Conservation (phyloP, 2,888 invertebrate species). For the Eristalinus sepulchralis region DNA sequence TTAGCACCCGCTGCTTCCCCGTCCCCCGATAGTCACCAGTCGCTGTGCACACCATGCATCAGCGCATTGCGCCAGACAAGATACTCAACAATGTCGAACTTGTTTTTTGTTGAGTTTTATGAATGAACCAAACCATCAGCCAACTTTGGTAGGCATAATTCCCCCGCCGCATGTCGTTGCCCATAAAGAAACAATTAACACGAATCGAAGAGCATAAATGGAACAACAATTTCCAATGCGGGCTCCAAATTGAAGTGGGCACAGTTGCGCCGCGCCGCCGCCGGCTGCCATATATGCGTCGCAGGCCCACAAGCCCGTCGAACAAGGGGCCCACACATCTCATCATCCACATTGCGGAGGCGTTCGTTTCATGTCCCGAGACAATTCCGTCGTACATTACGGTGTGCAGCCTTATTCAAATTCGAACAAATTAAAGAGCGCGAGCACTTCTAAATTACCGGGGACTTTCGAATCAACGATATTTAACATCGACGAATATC, state of each 20-base stretch:
- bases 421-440: conserved; percentile 66
- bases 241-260: conserved; percentile 50
- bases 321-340: conserved; percentile 46
- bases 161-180: not conserved
- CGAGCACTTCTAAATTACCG: conserved; percentile 51
- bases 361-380: conserved; percentile 29
- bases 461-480: conserved; percentile 50
- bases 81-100: conserved; percentile 21
- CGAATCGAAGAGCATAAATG: conserved; percentile 36
- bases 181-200: conserved; percentile 32
- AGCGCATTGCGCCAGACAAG: conserved; percentile 9
- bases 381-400: conserved; percentile 35
- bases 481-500: conserved; percentile 37
- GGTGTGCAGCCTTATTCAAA: conserved; percentile 64
- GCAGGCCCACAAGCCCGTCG: conserved; percentile 7
- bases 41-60: conserved; percentile 15
- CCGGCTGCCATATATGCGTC: not conserved
- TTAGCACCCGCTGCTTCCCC: not conserved
- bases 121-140: conserved; percentile 37
- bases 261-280: not conserved
- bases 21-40: not conserved
- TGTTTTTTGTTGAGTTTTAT: conserved; percentile 43
- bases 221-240: conserved; percentile 33
- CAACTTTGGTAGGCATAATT: not conserved
- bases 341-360: conserved; percentile 44